Conservation (phyloP, 1,140 invertebrate genomes). For the Habropoda laboriosa region DNA sequence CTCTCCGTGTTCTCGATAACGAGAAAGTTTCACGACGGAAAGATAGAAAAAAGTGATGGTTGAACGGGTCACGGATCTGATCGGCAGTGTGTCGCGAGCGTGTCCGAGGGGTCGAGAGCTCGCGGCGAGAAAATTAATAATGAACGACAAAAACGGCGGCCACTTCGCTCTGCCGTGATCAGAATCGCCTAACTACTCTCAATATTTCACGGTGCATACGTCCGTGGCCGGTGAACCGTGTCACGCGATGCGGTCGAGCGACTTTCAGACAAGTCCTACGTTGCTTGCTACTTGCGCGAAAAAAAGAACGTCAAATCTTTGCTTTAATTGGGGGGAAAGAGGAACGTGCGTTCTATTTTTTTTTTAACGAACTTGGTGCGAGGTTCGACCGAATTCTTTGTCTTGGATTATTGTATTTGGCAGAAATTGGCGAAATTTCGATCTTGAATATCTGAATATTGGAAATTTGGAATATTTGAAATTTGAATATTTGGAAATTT, state of each 20-base stretch:
- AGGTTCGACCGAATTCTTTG: too few relatives aligned
- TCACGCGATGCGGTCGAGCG: conserved; percentile 66
- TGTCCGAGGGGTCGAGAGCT: conserved; percentile 28
- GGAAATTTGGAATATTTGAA: too few relatives aligned
- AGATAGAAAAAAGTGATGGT: conserved; percentile 3
- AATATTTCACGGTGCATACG: conserved; percentile 68
- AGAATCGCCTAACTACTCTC: conserved; percentile 62
- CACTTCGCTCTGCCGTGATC: conserved; percentile 58
- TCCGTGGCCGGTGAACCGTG: conserved; percentile 45
- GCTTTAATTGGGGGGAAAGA: not conserved
- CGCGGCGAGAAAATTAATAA: conserved; percentile 70
- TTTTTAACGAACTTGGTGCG: not conserved
- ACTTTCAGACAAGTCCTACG: conserved; percentile 64
- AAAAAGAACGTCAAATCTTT: conserved; percentile 13
- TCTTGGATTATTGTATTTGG: too few relatives aligned
- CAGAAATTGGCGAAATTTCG: too few relatives aligned
- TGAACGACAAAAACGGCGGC: conserved; percentile 65
- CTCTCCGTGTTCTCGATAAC: not conserved
- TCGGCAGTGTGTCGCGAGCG: conserved; percentile 23
- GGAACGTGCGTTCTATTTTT: not conserved
- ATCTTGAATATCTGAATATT: too few relatives aligned
- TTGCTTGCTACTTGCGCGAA: conserved; percentile 22
- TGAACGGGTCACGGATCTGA: conserved; percentile 37
- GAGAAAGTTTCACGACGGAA: not conserved
- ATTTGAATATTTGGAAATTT: too few relatives aligned